These are phyloP conservation scores for Coptotermes formosanus DNA, from an alignment of 1,140 invertebrate genomes.

Conservation along the genomic window DNA sequence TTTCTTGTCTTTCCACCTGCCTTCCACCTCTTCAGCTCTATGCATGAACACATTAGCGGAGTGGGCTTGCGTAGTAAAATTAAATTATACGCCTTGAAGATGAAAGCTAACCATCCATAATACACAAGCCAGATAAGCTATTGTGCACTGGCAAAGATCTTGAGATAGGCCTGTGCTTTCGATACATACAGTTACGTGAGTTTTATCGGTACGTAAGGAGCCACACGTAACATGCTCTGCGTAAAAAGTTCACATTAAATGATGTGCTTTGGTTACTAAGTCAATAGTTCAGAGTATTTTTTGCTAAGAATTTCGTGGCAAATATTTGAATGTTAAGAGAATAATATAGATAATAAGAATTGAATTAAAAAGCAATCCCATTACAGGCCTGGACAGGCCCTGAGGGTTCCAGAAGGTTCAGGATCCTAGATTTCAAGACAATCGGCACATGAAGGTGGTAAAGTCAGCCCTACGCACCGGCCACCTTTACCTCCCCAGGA, in stretches of 20 bases:
- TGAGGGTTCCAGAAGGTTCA: too few species aligned
- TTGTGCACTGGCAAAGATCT: neutral
- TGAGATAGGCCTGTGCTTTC: neutral
- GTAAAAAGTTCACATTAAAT: neutral
- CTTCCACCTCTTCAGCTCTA: neutral
- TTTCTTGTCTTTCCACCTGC: neutral
- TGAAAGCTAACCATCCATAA: neutral
- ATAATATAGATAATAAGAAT: too few species aligned
- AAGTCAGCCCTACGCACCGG: too few species aligned
- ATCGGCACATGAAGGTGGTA: too few species aligned
- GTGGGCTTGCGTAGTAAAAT: slow-evolving; percentile 1
- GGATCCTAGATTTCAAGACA: too few species aligned
- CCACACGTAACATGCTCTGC: neutral
- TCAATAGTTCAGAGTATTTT: neutral
- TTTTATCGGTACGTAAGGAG: neutral
- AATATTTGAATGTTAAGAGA: too few species aligned
- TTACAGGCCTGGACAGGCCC: too few species aligned
- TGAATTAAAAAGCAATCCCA: too few species aligned
- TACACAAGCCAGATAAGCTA: neutral
- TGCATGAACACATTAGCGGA: slow-evolving; percentile 7
- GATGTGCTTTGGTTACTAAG: neutral
- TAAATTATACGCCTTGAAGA: neutral
- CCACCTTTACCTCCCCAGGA: too few species aligned
- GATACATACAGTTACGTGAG: neutral
- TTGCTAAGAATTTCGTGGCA: too few species aligned